A percentile compares a stretch with the other conserved stretches of the same genome.
Evolutionary conservation across 2,888 invertebrate genomes (phyloP).

Genomic region (Resseliella maxima): DNA sequence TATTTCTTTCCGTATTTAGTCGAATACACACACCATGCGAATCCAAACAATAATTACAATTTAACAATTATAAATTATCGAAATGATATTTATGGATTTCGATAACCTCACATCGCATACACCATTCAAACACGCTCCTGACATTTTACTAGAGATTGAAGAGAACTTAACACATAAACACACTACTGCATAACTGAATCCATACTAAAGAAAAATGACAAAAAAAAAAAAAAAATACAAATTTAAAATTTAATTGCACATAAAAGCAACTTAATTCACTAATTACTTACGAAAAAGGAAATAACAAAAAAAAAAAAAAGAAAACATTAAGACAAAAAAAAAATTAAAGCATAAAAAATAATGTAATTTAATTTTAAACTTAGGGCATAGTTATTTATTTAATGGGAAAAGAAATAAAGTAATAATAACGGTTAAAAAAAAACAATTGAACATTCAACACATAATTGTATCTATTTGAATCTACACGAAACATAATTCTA

Average conservation of each 20-base stretch:
- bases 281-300: slow-evolving; percentile 35
- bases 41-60: not conserved
- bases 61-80: not conserved
- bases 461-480: slow-evolving; percentile 29
- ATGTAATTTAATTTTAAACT: slow-evolving; percentile 55
- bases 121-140: not conserved
- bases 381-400: slow-evolving; percentile 53
- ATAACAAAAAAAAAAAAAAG: not conserved
- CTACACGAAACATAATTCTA: not conserved
- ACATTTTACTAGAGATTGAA: not conserved
- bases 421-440: not conserved
- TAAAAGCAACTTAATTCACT: slow-evolving; percentile 52
- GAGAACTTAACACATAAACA: not conserved
- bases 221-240: slow-evolving; percentile 24
- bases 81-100: not conserved
- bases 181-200: not conserved
- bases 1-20: not conserved
- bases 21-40: not conserved
- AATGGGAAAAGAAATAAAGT: slow-evolving; percentile 29
- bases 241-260: slow-evolving; percentile 52
- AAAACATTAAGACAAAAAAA: slow-evolving; percentile 1
- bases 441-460: not conserved
- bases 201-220: too few species aligned
- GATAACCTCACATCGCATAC: not conserved
- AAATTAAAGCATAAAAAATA: slow-evolving; percentile 2